phyloP scores from a whole-genome alignment of 2,113 vertebrate species.

The Crotalus tigris region DNA sequence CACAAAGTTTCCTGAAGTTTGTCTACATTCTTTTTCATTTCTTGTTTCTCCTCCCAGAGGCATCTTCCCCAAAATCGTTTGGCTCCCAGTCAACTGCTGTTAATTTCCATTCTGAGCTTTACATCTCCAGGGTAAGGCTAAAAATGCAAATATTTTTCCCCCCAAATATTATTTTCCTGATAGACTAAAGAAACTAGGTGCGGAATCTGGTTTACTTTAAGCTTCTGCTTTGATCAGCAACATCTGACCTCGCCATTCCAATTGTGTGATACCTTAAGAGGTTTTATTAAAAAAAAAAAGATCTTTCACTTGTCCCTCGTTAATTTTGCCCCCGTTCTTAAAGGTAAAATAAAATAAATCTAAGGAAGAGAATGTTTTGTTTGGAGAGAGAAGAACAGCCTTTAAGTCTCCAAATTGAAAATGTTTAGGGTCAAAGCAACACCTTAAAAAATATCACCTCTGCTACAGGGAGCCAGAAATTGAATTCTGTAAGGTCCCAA shows the following conservation, averaged over 20 bases:
- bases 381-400: neutral
- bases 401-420: neutral
- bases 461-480: neutral
- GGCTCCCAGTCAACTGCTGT: neutral
- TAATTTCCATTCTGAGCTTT: neutral
- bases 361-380: neutral
- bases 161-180: neutral
- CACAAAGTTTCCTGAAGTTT: neutral
- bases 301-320: neutral
- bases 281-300: no score
- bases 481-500: neutral
- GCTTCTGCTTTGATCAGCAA: neutral
- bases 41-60: neutral
- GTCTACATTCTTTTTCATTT: neutral
- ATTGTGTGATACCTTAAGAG: neutral
- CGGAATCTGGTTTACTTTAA: neutral
- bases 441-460: slow-evolving; percentile 8
- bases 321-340: neutral
- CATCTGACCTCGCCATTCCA: neutral
- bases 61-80: neutral
- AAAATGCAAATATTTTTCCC: neutral
- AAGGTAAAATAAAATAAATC: neutral
- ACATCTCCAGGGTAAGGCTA: neutral
- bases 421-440: neutral
- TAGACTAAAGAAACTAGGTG: neutral